Evolutionary conservation across 1,140 invertebrate species (phyloP), one percentile per base, ranked within the genome.

Genomic region (Trypoxylus dichotomus): DNA sequence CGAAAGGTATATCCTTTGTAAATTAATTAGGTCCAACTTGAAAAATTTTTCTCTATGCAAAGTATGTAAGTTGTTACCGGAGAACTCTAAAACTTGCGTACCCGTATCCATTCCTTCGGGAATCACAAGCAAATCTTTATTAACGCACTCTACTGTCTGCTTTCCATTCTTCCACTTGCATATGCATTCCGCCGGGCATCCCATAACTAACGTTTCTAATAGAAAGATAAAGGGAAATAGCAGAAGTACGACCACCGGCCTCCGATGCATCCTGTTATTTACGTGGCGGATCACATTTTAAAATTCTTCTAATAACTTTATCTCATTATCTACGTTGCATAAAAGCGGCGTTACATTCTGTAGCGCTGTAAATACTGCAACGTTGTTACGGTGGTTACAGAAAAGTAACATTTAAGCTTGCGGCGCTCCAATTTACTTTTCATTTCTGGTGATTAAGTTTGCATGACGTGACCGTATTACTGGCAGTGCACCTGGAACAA

Each of bases 131-230:
- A 96, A 86, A 32, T 90, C 90, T 84, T 92, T 92, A 60, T 93
- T 91, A 10, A 92, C 89, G 86, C 95, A 97, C 85, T 97, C 95
- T 2, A 96, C 95, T 78, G 94, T 94, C 83, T 95, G 92, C 84
- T 97, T 97, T 1, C 95, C 96, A 83, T 93, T 92, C 85, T 96
- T 97, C 96, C 96, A 97, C 83, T 95, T 96, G 88, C 96, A 97
- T 11, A 90, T 88, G 85, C 96, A 97, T 43, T 90, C 89, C 0
- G 86, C 83, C 0, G 95, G 95, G 84, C 95, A 97, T 10, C 60
- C 60, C 19, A 89, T 90, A 77, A 86, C 41, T 8, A 27, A n/a
- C 13, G n/a, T 21, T 43, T 75, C 74, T 29, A 75, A 54, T 11
- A 27, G 13, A 10, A 25, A 75, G 27, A 68, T 24, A 54, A 75